Conservation (phyloP, 1,140 invertebrate species). For the Meloidogyne hapla region DNA sequence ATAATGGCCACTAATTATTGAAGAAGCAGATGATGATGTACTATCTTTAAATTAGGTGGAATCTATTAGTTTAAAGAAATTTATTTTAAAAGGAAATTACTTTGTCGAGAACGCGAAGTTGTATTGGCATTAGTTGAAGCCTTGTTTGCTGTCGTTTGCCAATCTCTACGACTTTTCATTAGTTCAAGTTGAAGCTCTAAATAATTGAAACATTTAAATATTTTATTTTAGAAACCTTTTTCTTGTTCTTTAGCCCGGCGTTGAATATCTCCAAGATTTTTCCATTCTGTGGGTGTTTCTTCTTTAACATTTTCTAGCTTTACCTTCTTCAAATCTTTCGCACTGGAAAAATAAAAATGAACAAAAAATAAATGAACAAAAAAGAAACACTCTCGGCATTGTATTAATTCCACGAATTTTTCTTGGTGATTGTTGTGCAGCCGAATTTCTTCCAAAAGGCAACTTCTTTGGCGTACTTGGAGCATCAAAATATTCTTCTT, state of each 20-base stretch:
- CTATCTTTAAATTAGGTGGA: constrained; percentile 24
- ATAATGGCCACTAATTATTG: constrained; percentile 16
- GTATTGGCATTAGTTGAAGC: background rate
- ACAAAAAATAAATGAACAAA: background rate
- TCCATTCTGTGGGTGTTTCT: constrained; percentile 23
- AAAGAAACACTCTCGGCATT: background rate
- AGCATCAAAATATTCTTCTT: constrained; percentile 28
- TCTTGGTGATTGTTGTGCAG: background rate
- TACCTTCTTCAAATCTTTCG: background rate
- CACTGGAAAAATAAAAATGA: background rate
- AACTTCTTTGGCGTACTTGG: constrained; percentile 23
- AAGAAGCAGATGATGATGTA: constrained; percentile 36
- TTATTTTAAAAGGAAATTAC: constrained; percentile 13
- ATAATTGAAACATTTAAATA: background rate
- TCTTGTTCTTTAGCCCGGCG: constrained; percentile 39
- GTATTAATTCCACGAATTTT: background rate
- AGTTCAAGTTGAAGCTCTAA: constrained; percentile 41
- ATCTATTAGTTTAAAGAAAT: too few relatives aligned
- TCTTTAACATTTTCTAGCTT: background rate
- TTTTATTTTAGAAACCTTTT: constrained; percentile 13
- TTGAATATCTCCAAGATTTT: constrained; percentile 35
- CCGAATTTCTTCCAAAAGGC: background rate
- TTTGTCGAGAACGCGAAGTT: constrained; percentile 13
- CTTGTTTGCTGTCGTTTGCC: background rate
- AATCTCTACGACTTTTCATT: constrained; percentile 30